Percentiles rank a stretch among this genome's conserved stretches.
phyloP scores from a whole-genome alignment of 2,888 invertebrate genomes.

The Amaurobius ferox region DNA sequence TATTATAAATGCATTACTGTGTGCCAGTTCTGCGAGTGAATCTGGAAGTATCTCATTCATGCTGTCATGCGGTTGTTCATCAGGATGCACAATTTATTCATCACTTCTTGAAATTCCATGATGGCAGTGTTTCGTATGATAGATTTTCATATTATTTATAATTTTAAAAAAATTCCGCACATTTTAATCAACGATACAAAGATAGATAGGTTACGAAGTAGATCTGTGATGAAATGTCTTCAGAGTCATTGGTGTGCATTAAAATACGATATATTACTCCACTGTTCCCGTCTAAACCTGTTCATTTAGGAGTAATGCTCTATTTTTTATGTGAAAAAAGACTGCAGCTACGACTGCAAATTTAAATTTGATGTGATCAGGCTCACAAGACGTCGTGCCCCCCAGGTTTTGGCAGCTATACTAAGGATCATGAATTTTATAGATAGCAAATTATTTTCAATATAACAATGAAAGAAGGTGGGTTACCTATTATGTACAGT shows the following conservation, averaged over 20 bases:
- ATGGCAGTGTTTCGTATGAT: conserved; percentile 19
- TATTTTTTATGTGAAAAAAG: neutral
- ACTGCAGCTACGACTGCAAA: neutral
- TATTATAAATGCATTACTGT: conserved; percentile 28
- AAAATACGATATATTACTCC: neutral
- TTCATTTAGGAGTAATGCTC: neutral
- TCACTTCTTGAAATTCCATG: conserved; percentile 28
- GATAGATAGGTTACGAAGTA: neutral
- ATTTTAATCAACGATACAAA: conserved; percentile 23
- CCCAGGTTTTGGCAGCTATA: conserved; percentile 64
- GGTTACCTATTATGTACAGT: neutral
- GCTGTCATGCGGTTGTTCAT: conserved; percentile 35
- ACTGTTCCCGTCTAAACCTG: neutral
- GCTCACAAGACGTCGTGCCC: neutral
- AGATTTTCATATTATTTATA: conserved; percentile 21
- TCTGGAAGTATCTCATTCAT: conserved; percentile 45
- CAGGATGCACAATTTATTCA: conserved; percentile 63
- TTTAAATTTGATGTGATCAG: neutral
- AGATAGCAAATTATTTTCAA: conserved; percentile 53
- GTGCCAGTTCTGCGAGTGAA: conserved; percentile 3
- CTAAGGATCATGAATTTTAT: conserved; percentile 27
- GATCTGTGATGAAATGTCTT: conserved; percentile 9
- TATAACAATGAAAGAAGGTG: neutral
- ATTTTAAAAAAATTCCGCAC: conserved; percentile 27
- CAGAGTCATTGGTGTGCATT: neutral